phyloP scores from a whole-genome alignment of 2,113 vertebrate genomes.

The Grammomys surdaster region DNA sequence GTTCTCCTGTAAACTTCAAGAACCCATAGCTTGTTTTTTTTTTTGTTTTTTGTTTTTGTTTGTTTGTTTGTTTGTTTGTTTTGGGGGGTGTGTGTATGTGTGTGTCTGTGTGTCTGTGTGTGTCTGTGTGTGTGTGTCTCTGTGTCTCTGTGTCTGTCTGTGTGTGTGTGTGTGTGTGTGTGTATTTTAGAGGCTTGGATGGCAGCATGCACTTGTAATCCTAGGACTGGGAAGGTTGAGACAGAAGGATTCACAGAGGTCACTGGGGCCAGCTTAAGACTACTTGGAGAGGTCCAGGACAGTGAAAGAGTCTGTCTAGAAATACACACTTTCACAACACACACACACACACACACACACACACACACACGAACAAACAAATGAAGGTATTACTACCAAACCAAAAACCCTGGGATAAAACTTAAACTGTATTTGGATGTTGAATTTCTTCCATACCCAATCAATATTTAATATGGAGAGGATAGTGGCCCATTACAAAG shows the following conservation, averaged over 20 bases:
- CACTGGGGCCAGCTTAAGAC: neutral
- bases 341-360: neutral
- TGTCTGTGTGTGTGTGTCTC: neutral
- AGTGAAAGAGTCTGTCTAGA: neutral
- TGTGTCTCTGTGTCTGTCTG: neutral
- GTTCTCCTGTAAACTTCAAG: neutral
- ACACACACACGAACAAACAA: neutral
- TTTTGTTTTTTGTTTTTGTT: neutral
- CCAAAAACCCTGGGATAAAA: neutral
- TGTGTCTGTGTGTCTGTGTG: too few species aligned
- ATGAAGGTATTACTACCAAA: neutral
- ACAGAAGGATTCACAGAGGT: too few species aligned
- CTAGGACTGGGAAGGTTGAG: neutral
- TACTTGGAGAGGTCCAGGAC: neutral
- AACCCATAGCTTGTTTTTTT: neutral
- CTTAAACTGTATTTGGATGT: constrained; percentile 1
- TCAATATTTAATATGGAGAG: constrained; percentile 64
- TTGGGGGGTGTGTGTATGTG: neutral
- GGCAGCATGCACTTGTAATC: neutral
- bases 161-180: neutral
- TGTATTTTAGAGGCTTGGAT: neutral
- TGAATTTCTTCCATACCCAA: constrained; percentile 31
- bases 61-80: too few species aligned
- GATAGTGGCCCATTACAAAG: constrained; percentile 54
- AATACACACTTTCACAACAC: neutral